Evolutionary conservation across 2,113 vertebrate genomes (phyloP), one percentile per base, ranked within the genome.

Genomic region (Ceyx margarethae): DNA sequence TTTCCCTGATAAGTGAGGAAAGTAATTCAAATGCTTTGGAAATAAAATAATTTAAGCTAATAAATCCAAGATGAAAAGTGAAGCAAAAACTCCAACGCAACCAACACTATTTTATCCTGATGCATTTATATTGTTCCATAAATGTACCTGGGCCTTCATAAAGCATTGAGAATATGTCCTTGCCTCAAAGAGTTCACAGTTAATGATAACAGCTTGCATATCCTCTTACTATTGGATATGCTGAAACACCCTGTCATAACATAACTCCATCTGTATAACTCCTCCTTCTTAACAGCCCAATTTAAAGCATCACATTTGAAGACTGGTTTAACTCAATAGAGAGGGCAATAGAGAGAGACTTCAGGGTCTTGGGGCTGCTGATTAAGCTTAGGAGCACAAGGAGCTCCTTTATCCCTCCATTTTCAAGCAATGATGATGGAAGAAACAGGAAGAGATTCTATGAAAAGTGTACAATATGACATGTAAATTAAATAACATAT

Each of bases 21-120:
- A 77, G 16, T 43, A 78, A 68, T 79, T 69, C 68, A 54, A 86
- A 57, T 26, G 16, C 4, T 86, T 81, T 84, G 75, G n/a, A 23
- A 64, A 81, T 25, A 80, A 85, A 94, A 33, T 62, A 62, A 35
- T n/a, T 77, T 75, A 81, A 89, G 17, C 5, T 75, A 84, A 88
- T 72, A 45, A 86, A 84, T 79, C 16, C 20, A 81, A 78, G 40
- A 45, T 0, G 11, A 75, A 78, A 56, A 53, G 4, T 17, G 10
- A 60, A 56, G 13, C 2, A n/a, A 71, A 65, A 46, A 45, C 13
- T 2, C 2, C 16, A 5, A 11, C 13, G 6, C 1, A 42, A 9
- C 6, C 8, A 43, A 51, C 11, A 2, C 1, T 50, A 18, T 85
- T 82, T 87, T 51, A 56, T 16, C 21, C 10, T 77, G n/a, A 37